Evolutionary conservation across 2,113 vertebrate genomes (phyloP), one percentile per base, ranked within the genome.

Genomic region (Stomatorhinus ivindoensis): DNA sequence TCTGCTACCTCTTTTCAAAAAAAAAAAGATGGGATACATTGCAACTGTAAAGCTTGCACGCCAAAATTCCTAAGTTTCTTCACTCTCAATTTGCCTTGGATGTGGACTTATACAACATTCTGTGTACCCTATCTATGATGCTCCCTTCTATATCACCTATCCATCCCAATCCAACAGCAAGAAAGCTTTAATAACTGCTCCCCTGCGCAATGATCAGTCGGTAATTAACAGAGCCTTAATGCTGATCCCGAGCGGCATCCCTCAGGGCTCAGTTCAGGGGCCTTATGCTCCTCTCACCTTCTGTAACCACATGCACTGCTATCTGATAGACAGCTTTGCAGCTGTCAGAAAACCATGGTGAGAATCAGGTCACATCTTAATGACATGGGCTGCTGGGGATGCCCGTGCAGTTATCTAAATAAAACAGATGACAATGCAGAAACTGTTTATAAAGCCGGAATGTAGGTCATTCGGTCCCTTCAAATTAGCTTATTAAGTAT

Each of bases 401-500:
- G 73, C 35, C 73, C 35, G 2, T 17, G 73, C 73, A 39, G 35
- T 80, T 80, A 80, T 47, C 83, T 86, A 27, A 86, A 86, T 48
- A 48, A 86, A 86, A 86, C 73, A 48, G 83, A 50, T 86, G 83
- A 86, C 83, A 86, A 86, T 27, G 44, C 44, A 80, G 35, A 50
- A 86, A 86, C n/a, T 48, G 47, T 86, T n/a, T 48, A 85, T 24
- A 86, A 86, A 86, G 47, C 46, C 1, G 24, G 73, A 80, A 80
- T 80, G 35, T 80, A 80, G 73, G 35, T 80, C 35, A 80, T 69
- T 69, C 1, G n/a, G 15, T 35, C 15, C 15, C 17, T 42, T 80
- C 73, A 80, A 31, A 80, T 80, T 5, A 39, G 73, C 35, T 80
- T 42, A 80, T 80, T 42, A 80, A 80, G 73, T 80, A 17, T 80